Evolutionary conservation across 2,113 vertebrate genomes (phyloP).

Genomic region (Lepidothrix coronata): DNA sequence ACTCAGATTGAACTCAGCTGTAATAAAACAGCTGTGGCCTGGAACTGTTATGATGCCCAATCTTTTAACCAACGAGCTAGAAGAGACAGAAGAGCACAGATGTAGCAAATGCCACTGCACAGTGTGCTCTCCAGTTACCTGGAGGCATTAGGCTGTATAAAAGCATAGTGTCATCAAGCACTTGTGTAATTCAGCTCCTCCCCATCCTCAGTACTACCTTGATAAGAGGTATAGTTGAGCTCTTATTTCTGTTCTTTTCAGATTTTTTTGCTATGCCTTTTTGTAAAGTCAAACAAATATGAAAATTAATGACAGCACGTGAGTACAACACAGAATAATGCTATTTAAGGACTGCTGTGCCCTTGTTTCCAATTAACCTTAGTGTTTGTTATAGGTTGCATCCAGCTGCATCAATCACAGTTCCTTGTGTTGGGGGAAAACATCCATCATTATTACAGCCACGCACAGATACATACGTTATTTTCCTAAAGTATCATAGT

Average conservation of each 20-base stretch:
- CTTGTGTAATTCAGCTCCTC: constrained; percentile 5
- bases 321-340: constrained; percentile 35
- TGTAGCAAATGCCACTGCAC: constrained; percentile 16
- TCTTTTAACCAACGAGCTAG: neutral
- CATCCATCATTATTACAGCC: constrained; percentile 48
- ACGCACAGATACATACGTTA: neutral
- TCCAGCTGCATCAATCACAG: constrained; percentile 61
- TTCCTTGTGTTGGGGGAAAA: constrained; percentile 26
- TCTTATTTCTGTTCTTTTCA: neutral
- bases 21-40: neutral
- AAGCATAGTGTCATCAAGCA: neutral
- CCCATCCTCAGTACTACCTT: neutral
- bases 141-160: neutral
- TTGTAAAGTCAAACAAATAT: constrained; percentile 58
- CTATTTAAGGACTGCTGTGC: constrained; percentile 41
- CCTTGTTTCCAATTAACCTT: constrained; percentile 59
- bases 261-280: constrained; percentile 4
- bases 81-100: neutral
- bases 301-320: constrained; percentile 58
- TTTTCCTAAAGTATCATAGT: constrained; percentile 59
- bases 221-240: constrained; percentile 20
- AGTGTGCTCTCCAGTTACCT: neutral
- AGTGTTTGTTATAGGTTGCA: constrained; percentile 41
- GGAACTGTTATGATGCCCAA: neutral
- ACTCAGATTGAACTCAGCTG: neutral